These are phyloP conservation scores for Semicossyphus pulcher DNA, from an alignment of 2,113 vertebrate genomes.

Conservation along the genomic window DNA sequence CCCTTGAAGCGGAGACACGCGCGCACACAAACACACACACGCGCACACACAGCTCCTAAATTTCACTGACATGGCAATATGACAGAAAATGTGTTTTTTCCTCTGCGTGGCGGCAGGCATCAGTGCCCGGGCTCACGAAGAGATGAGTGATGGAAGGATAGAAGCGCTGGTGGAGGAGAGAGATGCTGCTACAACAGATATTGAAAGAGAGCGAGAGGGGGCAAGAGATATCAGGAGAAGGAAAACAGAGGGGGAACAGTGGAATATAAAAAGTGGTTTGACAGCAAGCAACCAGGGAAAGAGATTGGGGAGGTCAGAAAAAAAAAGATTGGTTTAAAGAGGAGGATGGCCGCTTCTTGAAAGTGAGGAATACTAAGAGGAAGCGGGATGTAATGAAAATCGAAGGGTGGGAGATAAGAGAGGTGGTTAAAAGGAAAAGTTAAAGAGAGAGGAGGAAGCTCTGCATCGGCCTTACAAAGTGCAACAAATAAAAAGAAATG, in stretches of 20 bases:
- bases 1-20: constrained; percentile 70
- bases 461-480: background rate
- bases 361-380: background rate
- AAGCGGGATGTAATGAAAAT: constrained; percentile 13
- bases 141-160: constrained; percentile 67
- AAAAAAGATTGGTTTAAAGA: constrained; percentile 35
- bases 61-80: constrained; percentile 80
- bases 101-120: constrained; percentile 53
- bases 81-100: constrained; percentile 77
- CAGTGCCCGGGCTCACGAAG: constrained; percentile 56
- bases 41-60: constrained; percentile 63
- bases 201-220: constrained; percentile 17
- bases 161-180: constrained; percentile 49
- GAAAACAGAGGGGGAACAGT: constrained; percentile 1
- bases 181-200: constrained; percentile 46
- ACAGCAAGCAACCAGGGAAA: constrained; percentile 11
- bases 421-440: constrained; percentile 8
- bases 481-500: constrained; percentile 18
- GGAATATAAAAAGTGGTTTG: constrained; percentile 23
- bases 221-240: constrained; percentile 16
- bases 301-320: constrained; percentile 46
- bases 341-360: background rate
- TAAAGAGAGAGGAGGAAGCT: background rate
- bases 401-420: constrained; percentile 22
- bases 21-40: constrained; percentile 7